A percentile compares a stretch with the other conserved stretches of the same genome.
phyloP scores from a whole-genome alignment of 1,140 invertebrate genomes.

The Belonocnema kinseyi region DNA sequence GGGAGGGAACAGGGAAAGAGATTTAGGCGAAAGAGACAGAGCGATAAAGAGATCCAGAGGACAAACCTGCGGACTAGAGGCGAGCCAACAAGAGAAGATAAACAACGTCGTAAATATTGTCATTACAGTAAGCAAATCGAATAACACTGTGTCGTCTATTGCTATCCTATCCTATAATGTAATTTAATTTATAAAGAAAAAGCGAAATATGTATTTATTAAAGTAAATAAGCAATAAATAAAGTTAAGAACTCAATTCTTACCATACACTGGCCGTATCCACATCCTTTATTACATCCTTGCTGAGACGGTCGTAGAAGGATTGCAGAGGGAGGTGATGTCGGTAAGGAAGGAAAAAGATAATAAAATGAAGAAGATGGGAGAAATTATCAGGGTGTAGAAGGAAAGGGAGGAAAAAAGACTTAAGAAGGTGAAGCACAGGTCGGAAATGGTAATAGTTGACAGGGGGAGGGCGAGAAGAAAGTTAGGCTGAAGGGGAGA shows the following conservation, averaged over 20 bases:
- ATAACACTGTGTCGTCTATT: conserved; percentile 64
- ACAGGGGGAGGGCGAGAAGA: no score
- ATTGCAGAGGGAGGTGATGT: no score
- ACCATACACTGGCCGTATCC: background rate
- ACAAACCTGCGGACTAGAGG: conserved; percentile 47
- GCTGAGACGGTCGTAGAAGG: no score
- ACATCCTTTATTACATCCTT: background rate
- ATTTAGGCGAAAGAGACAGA: conserved; percentile 51
- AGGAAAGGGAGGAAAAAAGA: no score
- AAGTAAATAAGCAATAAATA: conserved; percentile 76
- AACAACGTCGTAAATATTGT: conserved; percentile 53
- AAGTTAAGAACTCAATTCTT: conserved; percentile 61
- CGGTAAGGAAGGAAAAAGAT: no score
- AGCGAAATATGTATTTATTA: conserved; percentile 76
- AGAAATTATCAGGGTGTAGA: no score
- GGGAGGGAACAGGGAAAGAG: conserved; percentile 53
- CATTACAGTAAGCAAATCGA: conserved; percentile 50
- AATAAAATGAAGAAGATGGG: no score
- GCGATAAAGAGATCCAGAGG: conserved; percentile 56
- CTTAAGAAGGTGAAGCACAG: no score
- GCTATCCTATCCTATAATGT: conserved; percentile 73
- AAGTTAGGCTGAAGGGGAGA: no score
- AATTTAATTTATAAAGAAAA: conserved; percentile 76
- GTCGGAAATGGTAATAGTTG: no score
- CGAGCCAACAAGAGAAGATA: conserved; percentile 54